Evolutionary conservation across 2,113 vertebrate species (phyloP), one percentile per base, ranked within the genome.

Genomic region (Callospermophilus lateralis): DNA sequence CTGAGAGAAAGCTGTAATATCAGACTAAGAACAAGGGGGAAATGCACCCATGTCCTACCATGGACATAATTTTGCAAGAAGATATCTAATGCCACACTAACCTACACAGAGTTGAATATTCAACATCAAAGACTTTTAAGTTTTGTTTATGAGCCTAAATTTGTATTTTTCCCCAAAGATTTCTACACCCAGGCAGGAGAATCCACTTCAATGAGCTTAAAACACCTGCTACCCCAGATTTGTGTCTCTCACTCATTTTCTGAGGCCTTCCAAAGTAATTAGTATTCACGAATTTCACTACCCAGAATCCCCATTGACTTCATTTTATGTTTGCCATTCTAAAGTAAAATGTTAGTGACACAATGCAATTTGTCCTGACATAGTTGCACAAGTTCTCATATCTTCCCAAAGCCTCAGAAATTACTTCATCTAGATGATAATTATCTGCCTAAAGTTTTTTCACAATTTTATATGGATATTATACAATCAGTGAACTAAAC

Each of bases 311-410:
- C 55, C 37, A 67, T n/a, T 85, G 93, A 65, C 53, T 76, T 81
- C 34, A 63, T 78, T 85, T 67, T 65, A 78, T 78, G 53, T 84
- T 53, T 84, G 19, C 53, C 61, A 45, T 37, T 78, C 34, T 39
- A 76, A 95, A 77, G 61, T 93, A 78, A 93, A 72, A n/a, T 53
- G 84, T 88, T 53, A 78, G 48, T 84, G 65, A 63, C 17, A 28
- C 42, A 61, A 20, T 48, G 39, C 20, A 84, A 17, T 0, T 67
- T 84, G 34, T 90, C 32, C n/a, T 72, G 30, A 89, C 26, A 48
- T 7, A 84, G 28, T 26, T 2, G 61, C 26, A 48, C 67, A 74
- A 63, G 4, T 22, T 34, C 3, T 74, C 55, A 17, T 6, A 34
- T 37, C 37, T 9, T 68, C 72, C 45, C 8, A 74, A 80, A 85